Base-by-base conservation (phyloP, 2,797 vertebrate species). In the Phrynocephalus guinanensis region DNA sequence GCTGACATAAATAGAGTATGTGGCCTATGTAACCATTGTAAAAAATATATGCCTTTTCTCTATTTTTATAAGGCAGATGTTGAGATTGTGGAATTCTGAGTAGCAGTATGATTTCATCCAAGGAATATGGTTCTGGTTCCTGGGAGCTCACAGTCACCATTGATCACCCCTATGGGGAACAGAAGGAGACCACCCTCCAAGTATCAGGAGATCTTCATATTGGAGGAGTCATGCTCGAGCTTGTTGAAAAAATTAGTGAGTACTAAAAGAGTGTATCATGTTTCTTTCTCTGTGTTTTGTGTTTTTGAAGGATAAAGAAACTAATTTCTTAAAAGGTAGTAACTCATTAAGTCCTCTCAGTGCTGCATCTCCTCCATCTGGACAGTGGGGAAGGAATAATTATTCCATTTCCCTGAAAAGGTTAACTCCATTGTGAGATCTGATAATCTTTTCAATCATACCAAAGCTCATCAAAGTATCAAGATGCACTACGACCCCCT, bases 241-340 rank as follows among this genome's bases (percentile, higher is more conserved):
- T 99, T 93, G 99, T 99, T 93, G 99, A 99, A 93, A 89, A 97
- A 95, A 99, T 99, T 92, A 95, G 99, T 99, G 97, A 98, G 99
- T 98, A 84, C 85, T 84, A 33, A 33, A 81, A 79, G 5, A 38
- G 9, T 10, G 15, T 18, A 6, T 44, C 33, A 44, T 33, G 33
- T 33, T 33, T 33, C 2, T 52, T 72, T 79, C 73, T 44, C 30
- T 10, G 1, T 38, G 13, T n/a, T 22, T 30, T 16, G 52, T n/a
- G 11, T 50, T 79, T 79, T 30, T 86, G 33, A 83, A 88, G 20
- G 6, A 24, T 48, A 18, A n/a, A 70, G 28, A 18, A 48, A 79
- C 50, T 79, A 63, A 63, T 63, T 63, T 63, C 18, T 63, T 16
- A 63, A 63, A 16, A 16, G 60, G 1, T 63, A 13, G 16, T 63